A percentile compares a stretch with the other conserved stretches of the same genome.
Evolutionary conservation across 2,797 vertebrate species (phyloP).

Genomic region (Catamblyrhynchus diadema): DNA sequence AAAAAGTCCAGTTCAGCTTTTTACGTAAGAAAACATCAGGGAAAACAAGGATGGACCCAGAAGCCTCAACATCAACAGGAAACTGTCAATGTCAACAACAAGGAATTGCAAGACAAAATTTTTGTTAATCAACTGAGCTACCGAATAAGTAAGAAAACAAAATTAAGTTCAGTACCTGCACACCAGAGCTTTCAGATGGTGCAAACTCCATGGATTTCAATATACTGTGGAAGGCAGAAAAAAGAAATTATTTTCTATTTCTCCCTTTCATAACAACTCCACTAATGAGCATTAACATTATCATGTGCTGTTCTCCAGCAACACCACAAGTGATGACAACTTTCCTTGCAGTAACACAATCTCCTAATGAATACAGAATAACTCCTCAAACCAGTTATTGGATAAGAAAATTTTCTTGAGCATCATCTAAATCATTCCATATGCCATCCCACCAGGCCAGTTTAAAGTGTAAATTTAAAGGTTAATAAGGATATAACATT

Average conservation of each 20-base stretch:
- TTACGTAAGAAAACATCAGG: not conserved
- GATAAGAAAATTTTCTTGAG: conserved; percentile 70
- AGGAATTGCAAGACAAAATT: not conserved
- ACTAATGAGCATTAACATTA: conserved; percentile 35
- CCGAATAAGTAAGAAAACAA: not conserved
- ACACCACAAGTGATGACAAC: conserved; percentile 50
- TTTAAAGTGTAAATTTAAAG: conserved; percentile 78
- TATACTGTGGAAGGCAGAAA: conserved; percentile 81
- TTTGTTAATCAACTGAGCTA: not conserved
- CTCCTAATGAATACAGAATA: conserved; percentile 71
- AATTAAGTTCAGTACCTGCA: conserved; percentile 81
- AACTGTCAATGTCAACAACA: not conserved
- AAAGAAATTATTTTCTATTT: conserved; percentile 37
- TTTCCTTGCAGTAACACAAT: conserved; percentile 60
- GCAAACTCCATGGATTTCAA: conserved; percentile 98
- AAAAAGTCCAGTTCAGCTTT: not conserved
- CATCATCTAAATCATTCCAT: conserved; percentile 76
- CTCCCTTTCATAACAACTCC: not conserved
- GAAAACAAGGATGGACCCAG: not conserved
- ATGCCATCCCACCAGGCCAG: conserved; percentile 76
- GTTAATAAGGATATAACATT: conserved; percentile 80
- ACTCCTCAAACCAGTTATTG: conserved; percentile 65
- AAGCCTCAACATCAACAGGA: not conserved
- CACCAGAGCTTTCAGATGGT: conserved; percentile 83
- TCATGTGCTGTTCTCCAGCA: conserved; percentile 53